Evolutionary conservation across 2,888 invertebrate species (phyloP).

Genomic region (Encarsia formosa): DNA sequence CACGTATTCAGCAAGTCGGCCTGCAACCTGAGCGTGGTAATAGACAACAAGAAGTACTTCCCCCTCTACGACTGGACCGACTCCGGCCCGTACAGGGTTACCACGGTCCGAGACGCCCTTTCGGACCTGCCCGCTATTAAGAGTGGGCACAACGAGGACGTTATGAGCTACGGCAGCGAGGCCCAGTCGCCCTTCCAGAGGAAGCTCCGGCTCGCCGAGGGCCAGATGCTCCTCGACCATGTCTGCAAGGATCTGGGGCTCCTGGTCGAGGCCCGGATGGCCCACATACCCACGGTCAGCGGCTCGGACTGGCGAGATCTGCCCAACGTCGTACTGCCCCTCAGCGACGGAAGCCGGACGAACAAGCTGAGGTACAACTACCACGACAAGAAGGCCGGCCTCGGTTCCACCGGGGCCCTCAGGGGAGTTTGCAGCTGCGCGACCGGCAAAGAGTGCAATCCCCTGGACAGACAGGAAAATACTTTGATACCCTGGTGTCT

Average conservation of each 20-base stretch:
- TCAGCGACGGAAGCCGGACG: constrained; percentile 67
- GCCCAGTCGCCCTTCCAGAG: constrained; percentile 74
- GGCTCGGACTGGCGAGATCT: constrained; percentile 85
- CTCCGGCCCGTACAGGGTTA: constrained; percentile 72
- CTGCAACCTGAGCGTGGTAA: constrained; percentile 60
- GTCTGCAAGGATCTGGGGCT: constrained; percentile 82
- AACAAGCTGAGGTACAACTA: constrained; percentile 60
- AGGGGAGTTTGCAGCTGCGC: constrained; percentile 79
- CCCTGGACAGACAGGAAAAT: constrained; percentile 71
- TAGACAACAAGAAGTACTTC: constrained; percentile 56
- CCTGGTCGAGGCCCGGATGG: constrained; percentile 72
- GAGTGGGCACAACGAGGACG: constrained; percentile 67
- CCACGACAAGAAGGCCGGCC: constrained; percentile 56
- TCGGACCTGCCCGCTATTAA: constrained; percentile 73
- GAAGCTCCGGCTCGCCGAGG: constrained; percentile 44
- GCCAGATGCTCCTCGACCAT: no score
- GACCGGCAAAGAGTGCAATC: constrained; percentile 61
- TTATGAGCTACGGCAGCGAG: constrained; percentile 69
- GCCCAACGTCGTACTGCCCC: constrained; percentile 68
- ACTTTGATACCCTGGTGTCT: constrained; percentile 86
- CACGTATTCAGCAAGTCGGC: constrained; percentile 72
- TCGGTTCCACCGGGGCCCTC: constrained; percentile 49
- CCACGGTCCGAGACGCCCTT: constrained; percentile 78
- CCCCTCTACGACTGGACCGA: constrained; percentile 61
- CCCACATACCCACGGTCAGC: constrained; percentile 67